phyloP scores from a whole-genome alignment of 92 coral and sea anemone genomes.

The Phymanthus crucifer region DNA sequence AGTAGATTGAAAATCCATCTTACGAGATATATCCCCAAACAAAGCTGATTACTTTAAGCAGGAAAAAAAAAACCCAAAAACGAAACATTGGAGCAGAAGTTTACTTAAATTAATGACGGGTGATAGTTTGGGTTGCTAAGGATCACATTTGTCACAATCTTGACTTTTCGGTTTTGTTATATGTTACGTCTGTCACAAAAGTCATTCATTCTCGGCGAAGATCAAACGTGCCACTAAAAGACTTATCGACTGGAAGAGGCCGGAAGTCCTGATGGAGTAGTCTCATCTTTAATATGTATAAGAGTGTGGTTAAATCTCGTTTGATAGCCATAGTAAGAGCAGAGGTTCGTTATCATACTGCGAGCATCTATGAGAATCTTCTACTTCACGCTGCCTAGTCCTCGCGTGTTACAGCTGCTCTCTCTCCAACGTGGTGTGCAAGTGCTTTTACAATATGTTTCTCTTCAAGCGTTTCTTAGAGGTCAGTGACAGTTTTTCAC shows the following conservation, averaged over 20 bases:
- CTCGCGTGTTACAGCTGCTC: constrained; percentile 6
- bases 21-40: neutral
- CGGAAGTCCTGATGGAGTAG: constrained; percentile 13
- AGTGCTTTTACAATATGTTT: constrained; percentile 2
- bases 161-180: neutral
- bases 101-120: neutral
- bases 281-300: constrained; percentile 33
- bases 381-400: neutral
- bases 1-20: neutral
- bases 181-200: neutral
- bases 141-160: neutral
- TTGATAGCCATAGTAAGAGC: constrained; percentile 15
- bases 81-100: neutral
- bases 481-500: constrained; percentile 16
- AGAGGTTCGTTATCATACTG: constrained; percentile 12
- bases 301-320: constrained; percentile 23
- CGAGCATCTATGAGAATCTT: neutral
- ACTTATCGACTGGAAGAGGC: neutral
- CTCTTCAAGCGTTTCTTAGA: constrained; percentile 29
- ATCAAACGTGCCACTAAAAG: constrained; percentile 9
- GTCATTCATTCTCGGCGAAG: neutral
- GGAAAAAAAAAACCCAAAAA: neutral
- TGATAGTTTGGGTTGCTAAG: neutral
- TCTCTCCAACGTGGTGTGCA: neutral
- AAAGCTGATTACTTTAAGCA: neutral